Evolutionary conservation across 2,888 invertebrate genomes (phyloP).

Genomic region (Colostygia pectinataria): DNA sequence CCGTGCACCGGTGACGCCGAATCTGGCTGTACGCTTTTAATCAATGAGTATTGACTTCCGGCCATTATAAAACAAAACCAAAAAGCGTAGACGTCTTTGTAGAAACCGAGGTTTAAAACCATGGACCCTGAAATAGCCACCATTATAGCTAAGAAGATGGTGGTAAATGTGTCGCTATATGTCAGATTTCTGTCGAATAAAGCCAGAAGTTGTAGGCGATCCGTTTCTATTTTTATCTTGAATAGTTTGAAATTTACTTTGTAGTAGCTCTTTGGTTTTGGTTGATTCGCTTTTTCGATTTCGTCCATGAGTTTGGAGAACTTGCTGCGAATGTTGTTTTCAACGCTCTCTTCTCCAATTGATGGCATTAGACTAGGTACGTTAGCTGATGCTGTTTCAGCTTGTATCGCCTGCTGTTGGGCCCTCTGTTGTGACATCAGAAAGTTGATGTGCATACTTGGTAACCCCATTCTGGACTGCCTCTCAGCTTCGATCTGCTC

Average conservation of each 20-base stretch:
- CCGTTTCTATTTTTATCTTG: constrained; percentile 93
- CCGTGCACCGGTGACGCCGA: constrained; percentile 99
- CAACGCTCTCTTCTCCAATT: constrained; percentile 82
- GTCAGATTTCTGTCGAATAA: constrained; percentile 96
- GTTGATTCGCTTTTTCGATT: constrained; percentile 77
- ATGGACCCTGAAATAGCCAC: constrained; percentile 94
- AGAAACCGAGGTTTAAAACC: constrained; percentile 92
- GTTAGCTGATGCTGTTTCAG: constrained; percentile 58
- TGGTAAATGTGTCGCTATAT: constrained; percentile 90
- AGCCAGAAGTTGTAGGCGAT: constrained; percentile 95
- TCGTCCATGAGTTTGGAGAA: constrained; percentile 82
- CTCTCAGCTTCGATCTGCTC: constrained; percentile 77
- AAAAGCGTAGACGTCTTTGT: constrained; percentile 95
- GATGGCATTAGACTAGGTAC: constrained; percentile 77
- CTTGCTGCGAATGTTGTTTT: constrained; percentile 79
- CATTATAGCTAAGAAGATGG: constrained; percentile 91
- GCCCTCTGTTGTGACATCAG: constrained; percentile 70
- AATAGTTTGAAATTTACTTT: constrained; percentile 83
- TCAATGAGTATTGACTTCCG: constrained; percentile 97
- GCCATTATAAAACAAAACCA: constrained; percentile 99
- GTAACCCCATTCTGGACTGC: constrained; percentile 73
- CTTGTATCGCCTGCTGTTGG: constrained; percentile 51
- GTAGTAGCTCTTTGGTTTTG: constrained; percentile 86
- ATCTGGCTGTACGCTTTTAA: constrained; percentile 99
- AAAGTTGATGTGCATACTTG: constrained; percentile 78